Base-by-base conservation (phyloP, 2,113 vertebrate genomes). In the Nothocercus nigrocapillus region DNA sequence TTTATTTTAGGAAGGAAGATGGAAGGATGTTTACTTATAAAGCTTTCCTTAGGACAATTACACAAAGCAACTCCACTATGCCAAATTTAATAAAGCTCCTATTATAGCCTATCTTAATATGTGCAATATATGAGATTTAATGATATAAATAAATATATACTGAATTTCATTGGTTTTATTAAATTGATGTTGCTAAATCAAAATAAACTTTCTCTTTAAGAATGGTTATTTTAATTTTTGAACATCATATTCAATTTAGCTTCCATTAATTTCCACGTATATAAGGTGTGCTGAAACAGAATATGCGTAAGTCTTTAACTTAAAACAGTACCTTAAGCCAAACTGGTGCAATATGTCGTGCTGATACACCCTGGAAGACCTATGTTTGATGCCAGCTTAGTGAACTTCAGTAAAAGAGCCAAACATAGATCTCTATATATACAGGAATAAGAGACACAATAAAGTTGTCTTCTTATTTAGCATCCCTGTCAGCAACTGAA, bases 371-470 rank as follows among this genome's bases (percentile, higher is more conserved):
- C 77, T 24, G 32, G 24, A 64, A 81, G 90, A 90, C 3, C 22
- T 62, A 25, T 51, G 34, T 53, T 75, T 83, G 51, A 64, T 58
- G 45, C 44, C 51, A 89, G 72, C 45, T 91, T 66, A 72, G 64
- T 58, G 88, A 94, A 82, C 69, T 64, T 88, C 58, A 92, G 47
- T 86, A 56, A 85, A 88, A 94, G 73, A 83, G 38, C 30, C 91
- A 91, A 94, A 90, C n/a, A 78, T 40, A 95, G 85, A 68, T 30
- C 53, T 56, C 86, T 90, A 84, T 68, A 90, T 86, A 92, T 49
- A 93, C 38, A 84, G 47, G 25, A 90, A 93, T 69, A 93, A 93
- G 85, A 87, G 56, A 92, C 68, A 88, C 62, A 86, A 62, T 94
- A 94, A 84, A 94, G 88, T 30, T 72, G 11, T 78, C 56, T 19